Evolutionary conservation across 1,140 invertebrate genomes (phyloP).

Genomic region (Neotoxoptera formosana): DNA sequence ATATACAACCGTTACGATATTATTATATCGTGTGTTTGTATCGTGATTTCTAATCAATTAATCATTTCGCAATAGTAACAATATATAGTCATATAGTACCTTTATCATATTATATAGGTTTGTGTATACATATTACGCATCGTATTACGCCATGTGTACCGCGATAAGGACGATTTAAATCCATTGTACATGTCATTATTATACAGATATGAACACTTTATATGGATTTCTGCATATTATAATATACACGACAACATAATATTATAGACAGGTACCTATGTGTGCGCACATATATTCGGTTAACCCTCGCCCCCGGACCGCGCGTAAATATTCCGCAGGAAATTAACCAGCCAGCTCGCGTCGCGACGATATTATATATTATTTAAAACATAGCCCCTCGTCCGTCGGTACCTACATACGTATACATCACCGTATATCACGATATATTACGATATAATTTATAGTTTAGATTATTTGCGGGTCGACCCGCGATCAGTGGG

Average conservation of each 20-base stretch:
- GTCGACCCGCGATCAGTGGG: background rate
- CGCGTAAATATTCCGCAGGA: background rate
- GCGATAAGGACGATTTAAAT: background rate
- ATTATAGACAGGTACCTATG: no score
- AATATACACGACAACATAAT: no score
- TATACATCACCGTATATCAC: no score
- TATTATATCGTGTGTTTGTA: no score
- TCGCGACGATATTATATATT: background rate
- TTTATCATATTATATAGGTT: no score
- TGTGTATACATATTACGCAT: no score
- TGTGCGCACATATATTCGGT: background rate
- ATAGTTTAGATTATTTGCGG: background rate
- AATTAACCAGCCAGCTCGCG: background rate
- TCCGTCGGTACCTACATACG: background rate
- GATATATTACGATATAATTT: background rate
- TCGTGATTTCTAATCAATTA: background rate
- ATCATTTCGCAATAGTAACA: slow-evolving; percentile 1
- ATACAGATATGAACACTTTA: background rate
- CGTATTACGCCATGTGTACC: background rate
- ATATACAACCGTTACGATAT: background rate
- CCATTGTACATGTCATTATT: background rate
- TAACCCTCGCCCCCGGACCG: background rate
- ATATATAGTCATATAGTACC: background rate
- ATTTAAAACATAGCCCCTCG: background rate
- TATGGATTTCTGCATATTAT: slow-evolving; percentile 4